Evolutionary conservation across 2,888 invertebrate species (phyloP), one percentile per base, ranked within the genome.

Genomic region (Cantharis rustica): DNA sequence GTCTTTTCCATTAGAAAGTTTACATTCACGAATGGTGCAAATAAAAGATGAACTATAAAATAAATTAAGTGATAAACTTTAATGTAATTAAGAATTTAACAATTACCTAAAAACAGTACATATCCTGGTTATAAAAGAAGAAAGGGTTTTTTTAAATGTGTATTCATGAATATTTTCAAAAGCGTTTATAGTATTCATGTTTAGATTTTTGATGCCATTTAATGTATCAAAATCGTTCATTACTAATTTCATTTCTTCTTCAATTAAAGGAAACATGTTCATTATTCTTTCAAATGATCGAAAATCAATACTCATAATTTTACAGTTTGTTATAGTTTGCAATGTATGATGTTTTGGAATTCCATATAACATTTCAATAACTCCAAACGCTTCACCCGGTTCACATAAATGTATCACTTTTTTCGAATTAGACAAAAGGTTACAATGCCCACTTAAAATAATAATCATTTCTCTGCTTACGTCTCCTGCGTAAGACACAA

Each of bases 401-500:
- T 88, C 88, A n/a, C 88, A 83, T 4, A 83, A 83, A 20, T 82
- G 84, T 10, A 86, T 82, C 10, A 86, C 81, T 79, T 86, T 88
- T 0, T 89, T 89, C 0, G 79, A 78, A 72, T 87, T 79, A 80
- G 87, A 86, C 61, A 89, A 79, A 17, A 88, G 80, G 71, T 89
- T 88, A 77, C 90, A 90, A 75, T 90, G 87, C 1, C 90, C 90
- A 84, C 86, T 89, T 79, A 89, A 88, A 73, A 90, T 80, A 74
- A 90, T 89, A 79, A 90, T 90, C 89, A 90, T 89, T 69, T 90
- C 89, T 15, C 90, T 86, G 47, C 89, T 88, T 26, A 90, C 89
- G 79, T 90, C 89, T 0, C 88, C 90, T 0, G 89, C 88, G 74
- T 90, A 90, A 75, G 89, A 89, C 0, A 90, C 88, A 1, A 89